Evolutionary conservation across 2,113 vertebrate genomes (phyloP), one percentile per base, ranked within the genome.

Genomic region (Nettapus auritus): DNA sequence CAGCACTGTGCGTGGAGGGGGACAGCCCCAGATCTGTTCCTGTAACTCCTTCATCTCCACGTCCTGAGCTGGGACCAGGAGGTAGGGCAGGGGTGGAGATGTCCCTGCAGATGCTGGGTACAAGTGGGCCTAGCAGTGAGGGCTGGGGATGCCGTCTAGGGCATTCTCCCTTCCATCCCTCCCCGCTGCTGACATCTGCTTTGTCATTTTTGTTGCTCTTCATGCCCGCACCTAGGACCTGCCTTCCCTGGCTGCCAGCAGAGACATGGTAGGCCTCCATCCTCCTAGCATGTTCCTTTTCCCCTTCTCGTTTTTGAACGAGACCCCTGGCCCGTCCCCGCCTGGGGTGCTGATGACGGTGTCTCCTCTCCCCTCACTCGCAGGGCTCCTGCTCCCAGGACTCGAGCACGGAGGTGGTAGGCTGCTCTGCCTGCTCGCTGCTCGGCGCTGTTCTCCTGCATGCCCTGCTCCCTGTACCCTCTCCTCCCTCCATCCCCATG

Each of bases 321-420:
- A 83, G 86, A 18, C 23, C 7, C 19, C 44, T n/a, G 11, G 50
- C 23, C 38, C 2, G 0, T 74, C 63, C 71, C 69, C 1, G 3
- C 2, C 2, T 2, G 6, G 48, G 80, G 34, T 71, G 79, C 79
- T 1, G 9, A 44, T 97, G 95, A 96, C n/a, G 1, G 77, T 96
- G 76, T 97, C 96, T 97, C 95, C 82, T 97, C 64, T 94, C 89
- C 91, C 79, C 88, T 86, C 17, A 81, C 94, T 90, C 10, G 9
- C 94, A 96, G 91, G 91, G 95, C 46, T 94, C 94, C 90, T 29
- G 90, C 77, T 97, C 95, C 73, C 96, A 95, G 84, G 89, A 94
- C 83, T 96, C 82, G 8, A 85, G 94, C 82, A 71, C 56, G 48
- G 81, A 97, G 77, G 96, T 82, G 98, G 93, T 94, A 96, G 94